Base-by-base conservation (phyloP, 2,888 invertebrate species). In the Rhabditoides inermis region DNA sequence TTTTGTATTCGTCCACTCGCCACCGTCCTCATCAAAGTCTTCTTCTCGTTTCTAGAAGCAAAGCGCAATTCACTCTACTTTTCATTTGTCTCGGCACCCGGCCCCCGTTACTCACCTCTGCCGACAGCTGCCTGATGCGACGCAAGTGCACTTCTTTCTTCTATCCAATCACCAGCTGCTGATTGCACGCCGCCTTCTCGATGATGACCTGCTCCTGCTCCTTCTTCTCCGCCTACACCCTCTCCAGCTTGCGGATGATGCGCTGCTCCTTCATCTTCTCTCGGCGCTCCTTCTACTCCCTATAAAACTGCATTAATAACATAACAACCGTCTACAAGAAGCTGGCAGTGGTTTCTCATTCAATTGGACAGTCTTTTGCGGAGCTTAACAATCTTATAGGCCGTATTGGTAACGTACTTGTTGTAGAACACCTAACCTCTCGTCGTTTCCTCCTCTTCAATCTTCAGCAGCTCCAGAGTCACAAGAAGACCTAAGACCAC, bases 401-500 rank as follows among this genome's bases (percentile, higher is more conserved):
- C 57, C n/a, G 64, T 61, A 56, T 73, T 73, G 30, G 61, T 46
- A 39, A 70, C 56, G 55, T 59, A 65, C 26, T 69, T 65, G 55
- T 73, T 72, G 53, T 75, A 73, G 3, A 74, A 59, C 6, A 95
- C 88, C 78, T 91, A 88, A 0, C 98, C 95, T 56, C 87, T 76
- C 58, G 77, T 77, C 20, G 95, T 78, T 20, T 90, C 94, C 70
- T 91, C 90, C 80, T n/a, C n/a, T n/a, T 95, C 91, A 22, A 98
- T 87, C 84, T 95, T 90, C 18, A 87, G 82, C 47, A 90, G 79
- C 79, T 88, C 84, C 64, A 88, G 79, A 2, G 84, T 84, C 67
- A 89, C 79, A 73, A 91, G 81, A 0, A 98, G n/a, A n/a, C n/a
- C n/a, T n/a, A n/a, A n/a, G 98, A 0, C 98, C 98, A 1, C 98